phyloP scores from a whole-genome alignment of 2,113 vertebrate species.

The Ochotona princeps region DNA sequence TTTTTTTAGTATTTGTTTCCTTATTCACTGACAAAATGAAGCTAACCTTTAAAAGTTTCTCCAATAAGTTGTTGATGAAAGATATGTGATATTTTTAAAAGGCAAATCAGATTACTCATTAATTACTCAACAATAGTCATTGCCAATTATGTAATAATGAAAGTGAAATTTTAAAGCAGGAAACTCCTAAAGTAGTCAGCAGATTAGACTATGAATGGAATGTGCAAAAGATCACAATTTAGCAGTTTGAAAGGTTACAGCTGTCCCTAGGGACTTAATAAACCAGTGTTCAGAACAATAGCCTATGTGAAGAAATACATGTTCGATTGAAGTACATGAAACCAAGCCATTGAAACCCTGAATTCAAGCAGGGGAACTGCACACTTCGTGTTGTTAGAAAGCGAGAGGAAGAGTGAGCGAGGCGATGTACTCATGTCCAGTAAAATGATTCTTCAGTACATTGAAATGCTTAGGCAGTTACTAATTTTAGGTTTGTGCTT shows the following conservation, averaged over 20 bases:
- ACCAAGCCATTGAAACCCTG: slow-evolving; percentile 56
- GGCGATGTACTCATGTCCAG: slow-evolving; percentile 70
- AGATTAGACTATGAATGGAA: slow-evolving; percentile 49
- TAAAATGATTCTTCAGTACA: slow-evolving; percentile 70
- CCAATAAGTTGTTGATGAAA: slow-evolving; percentile 65
- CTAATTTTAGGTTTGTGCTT: slow-evolving; percentile 63
- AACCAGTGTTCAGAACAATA: neutral
- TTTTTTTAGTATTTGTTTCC: slow-evolving; percentile 25
- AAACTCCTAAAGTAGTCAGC: slow-evolving; percentile 53
- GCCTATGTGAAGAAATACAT: slow-evolving; percentile 36
- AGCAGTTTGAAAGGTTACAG: slow-evolving; percentile 43
- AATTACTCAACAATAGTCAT: slow-evolving; percentile 68
- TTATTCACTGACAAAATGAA: slow-evolving; percentile 47
- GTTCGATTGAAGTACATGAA: slow-evolving; percentile 63
- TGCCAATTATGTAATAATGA: slow-evolving; percentile 67
- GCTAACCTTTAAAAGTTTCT: slow-evolving; percentile 53
- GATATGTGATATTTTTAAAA: slow-evolving; percentile 57
- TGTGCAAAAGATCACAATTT: slow-evolving; percentile 43
- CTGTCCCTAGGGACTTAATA: slow-evolving; percentile 51
- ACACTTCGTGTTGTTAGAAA: slow-evolving; percentile 20
- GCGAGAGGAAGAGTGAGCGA: slow-evolving; percentile 8
- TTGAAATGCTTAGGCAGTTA: slow-evolving; percentile 71
- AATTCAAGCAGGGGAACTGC: neutral
- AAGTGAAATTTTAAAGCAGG: slow-evolving; percentile 70
- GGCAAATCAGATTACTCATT: slow-evolving; percentile 75